Conservation (phyloP, 1,140 invertebrate genomes). For the Augochlora pura region DNA sequence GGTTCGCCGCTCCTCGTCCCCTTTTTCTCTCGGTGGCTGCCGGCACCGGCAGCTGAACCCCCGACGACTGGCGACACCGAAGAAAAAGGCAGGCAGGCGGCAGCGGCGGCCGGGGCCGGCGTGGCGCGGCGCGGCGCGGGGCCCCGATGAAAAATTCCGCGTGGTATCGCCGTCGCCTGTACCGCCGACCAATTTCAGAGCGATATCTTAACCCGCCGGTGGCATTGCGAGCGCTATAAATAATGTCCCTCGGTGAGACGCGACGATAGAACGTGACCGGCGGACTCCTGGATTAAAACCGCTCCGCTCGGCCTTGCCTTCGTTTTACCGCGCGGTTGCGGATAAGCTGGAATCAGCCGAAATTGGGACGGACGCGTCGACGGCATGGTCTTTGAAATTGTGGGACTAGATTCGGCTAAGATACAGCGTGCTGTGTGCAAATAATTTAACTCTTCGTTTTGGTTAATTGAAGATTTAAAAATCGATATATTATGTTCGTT, state of each 20-base stretch:
- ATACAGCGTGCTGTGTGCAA: too few relatives aligned
- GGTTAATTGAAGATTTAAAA: too few relatives aligned
- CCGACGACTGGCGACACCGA: background rate
- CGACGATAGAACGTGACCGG: constrained; percentile 27
- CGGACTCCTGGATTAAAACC: background rate
- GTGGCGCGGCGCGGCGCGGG: background rate
- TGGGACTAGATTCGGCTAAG: too few relatives aligned
- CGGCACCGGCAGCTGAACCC: background rate
- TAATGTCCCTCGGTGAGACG: constrained; percentile 44
- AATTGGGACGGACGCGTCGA: too few relatives aligned
- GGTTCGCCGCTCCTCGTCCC: constrained; percentile 4
- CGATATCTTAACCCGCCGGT: constrained; percentile 71
- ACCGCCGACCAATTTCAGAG: constrained; percentile 68
- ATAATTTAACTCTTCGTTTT: too few relatives aligned
- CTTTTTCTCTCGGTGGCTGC: constrained; percentile 9
- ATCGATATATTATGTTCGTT: too few relatives aligned
- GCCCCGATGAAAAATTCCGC: constrained; percentile 54
- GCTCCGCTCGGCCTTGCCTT: background rate
- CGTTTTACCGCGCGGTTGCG: too few relatives aligned
- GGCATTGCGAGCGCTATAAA: constrained; percentile 64
- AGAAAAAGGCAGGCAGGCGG: constrained; percentile 48
- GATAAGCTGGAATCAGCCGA: too few relatives aligned
- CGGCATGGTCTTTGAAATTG: too few relatives aligned
- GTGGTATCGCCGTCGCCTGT: constrained; percentile 52
- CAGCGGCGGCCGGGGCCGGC: background rate